Evolutionary conservation across 2,888 invertebrate species (phyloP), one percentile per base, ranked within the genome.

Genomic region (Lithosia quadra): DNA sequence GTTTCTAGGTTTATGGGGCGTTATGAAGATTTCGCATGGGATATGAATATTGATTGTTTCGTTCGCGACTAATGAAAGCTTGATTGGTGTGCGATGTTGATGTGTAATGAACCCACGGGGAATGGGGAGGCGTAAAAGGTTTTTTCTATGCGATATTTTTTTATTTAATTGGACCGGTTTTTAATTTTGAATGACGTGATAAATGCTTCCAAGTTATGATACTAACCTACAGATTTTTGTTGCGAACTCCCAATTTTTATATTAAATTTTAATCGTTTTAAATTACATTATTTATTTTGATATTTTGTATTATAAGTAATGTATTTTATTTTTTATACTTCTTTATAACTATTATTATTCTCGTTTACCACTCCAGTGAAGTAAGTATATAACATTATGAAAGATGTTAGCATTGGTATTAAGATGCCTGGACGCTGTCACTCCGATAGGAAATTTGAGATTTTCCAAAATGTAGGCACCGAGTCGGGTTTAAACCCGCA

Each of bases 41-140:
- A 94, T 94, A 93, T 94, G 92, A 92, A 93, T 94, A 95, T 95
- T 94, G 94, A 94, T 94, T 94, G 94, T 94, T 87, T 85, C 88
- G 85, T 78, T 83, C 76, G 81, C 77, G 81, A 90, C 89, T 94
- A 93, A 94, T 94, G 94, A 94, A 93, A 89, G 89, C 92, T 89
- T 91, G 93, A 94, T 94, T 93, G 93, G 93, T 91, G 86, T 87
- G 87, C 87, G 88, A 87, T 84, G 90, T 84, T 86, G 91, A 92
- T 92, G 90, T 92, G 93, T 91, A 92, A 88, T 90, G 87, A 90
- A 89, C 82, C 82, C 86, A 70, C 80, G 72, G 88, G 88, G 86
- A 84, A 77, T 77, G 80, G 86, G 90, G 89, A 85, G 78, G 73
- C 79, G 81, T 86, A 85, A 89, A 88, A 88, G 84, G 85, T 85